Evolutionary conservation across 2,888 invertebrate species (phyloP).

Genomic region (Morpho helenor): DNA sequence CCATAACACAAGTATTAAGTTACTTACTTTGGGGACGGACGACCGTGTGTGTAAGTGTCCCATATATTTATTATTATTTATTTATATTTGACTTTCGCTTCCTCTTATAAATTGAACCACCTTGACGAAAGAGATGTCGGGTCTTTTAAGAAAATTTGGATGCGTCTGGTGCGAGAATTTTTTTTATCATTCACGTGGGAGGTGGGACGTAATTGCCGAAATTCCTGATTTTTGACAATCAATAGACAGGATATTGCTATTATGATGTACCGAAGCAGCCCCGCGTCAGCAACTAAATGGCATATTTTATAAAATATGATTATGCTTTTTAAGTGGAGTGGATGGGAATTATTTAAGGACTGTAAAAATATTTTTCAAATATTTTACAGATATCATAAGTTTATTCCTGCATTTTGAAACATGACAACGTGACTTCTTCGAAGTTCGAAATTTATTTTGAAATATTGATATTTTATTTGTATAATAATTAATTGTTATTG

Average conservation of each 20-base stretch:
- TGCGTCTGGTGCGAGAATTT: conserved; percentile 69
- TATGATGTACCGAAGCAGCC: conserved; percentile 57
- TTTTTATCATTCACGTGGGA: conserved; percentile 72
- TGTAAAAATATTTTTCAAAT: too few relatives aligned
- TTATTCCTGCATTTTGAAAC: too few relatives aligned
- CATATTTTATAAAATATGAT: conserved; percentile 27
- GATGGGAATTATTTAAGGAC: conserved; percentile 2
- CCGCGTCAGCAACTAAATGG: conserved; percentile 28
- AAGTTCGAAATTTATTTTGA: too few relatives aligned
- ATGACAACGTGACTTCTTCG: too few relatives aligned
- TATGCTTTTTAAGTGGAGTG: conserved; percentile 16
- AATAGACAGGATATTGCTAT: conserved; percentile 77
- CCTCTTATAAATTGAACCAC: conserved; percentile 33
- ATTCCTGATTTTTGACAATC: conserved; percentile 78
- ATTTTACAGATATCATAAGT: too few relatives aligned
- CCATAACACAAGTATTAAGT: too few relatives aligned
- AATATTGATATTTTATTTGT: too few relatives aligned
- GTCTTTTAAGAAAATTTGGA: conserved; percentile 70
- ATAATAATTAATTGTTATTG: too few relatives aligned
- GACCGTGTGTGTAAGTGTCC: too few relatives aligned
- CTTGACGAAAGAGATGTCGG: conserved; percentile 50
- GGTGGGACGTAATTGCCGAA: conserved; percentile 76
- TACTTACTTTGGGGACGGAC: too few relatives aligned
- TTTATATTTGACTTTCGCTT: conserved; percentile 21
- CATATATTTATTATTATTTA: too few relatives aligned